These are phyloP conservation scores for Limnodromus scolopaceus DNA, from an alignment of 2,797 vertebrate genomes.

Conservation along the genomic window DNA sequence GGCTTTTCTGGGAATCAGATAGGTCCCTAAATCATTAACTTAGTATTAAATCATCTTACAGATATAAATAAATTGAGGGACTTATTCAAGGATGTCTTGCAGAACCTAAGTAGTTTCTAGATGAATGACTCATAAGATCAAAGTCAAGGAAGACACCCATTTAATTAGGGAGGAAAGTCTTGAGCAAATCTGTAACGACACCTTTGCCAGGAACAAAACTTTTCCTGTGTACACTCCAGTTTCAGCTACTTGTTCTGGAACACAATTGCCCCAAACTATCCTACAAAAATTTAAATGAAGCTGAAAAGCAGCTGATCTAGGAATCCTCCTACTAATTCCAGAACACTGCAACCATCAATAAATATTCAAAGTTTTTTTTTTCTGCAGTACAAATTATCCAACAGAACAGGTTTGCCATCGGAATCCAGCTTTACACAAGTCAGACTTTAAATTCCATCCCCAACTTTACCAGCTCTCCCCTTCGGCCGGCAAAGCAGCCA, in stretches of 20 bases:
- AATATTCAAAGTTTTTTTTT: not conserved
- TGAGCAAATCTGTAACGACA: constrained; percentile 59
- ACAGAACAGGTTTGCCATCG: not conserved
- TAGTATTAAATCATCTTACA: constrained; percentile 58
- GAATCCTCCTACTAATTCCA: not conserved
- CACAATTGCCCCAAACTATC: not conserved
- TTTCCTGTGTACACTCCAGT: not conserved
- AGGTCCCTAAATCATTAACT: constrained; percentile 67
- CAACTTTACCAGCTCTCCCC: not conserved
- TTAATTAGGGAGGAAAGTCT: constrained; percentile 75
- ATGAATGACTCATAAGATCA: constrained; percentile 76
- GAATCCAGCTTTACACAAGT: not conserved
- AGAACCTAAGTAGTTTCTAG: constrained; percentile 64
- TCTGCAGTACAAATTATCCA: not conserved
- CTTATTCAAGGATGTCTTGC: constrained; percentile 46
- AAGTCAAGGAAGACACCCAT: constrained; percentile 77
- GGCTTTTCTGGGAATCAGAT: constrained; percentile 59
- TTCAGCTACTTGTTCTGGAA: not conserved
- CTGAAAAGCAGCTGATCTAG: not conserved
- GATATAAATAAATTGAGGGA: constrained; percentile 59
- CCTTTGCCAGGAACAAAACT: constrained; percentile 36
- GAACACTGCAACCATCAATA: not conserved
- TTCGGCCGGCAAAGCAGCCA: not conserved
- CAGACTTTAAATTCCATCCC: not conserved
- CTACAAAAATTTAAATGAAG: not conserved